Base-by-base conservation (phyloP, 1,140 invertebrate species). In the Drosophila pectinifera region DNA sequence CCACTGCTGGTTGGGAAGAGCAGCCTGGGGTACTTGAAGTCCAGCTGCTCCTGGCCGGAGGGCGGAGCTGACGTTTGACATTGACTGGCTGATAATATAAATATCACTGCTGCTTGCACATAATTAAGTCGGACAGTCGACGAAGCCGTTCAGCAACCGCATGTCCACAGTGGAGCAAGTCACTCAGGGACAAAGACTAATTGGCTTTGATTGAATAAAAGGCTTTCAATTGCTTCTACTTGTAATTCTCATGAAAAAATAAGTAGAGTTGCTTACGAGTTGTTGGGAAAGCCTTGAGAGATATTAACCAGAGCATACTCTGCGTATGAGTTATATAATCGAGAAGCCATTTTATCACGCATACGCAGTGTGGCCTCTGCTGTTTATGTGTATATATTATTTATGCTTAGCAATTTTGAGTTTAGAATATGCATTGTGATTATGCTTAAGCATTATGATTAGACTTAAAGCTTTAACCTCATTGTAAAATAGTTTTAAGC, bases 91-190 rank as follows among this genome's bases (percentile, higher is more conserved):
- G 83, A 86, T 86, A 86, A 89, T 89, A 88, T 83, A 89, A 89
- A 89, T 84, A 89, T 89, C 80, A 89, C 80, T 88, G 84, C 74
- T 89, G 80, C 83, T 88, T 88, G 83, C 83, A 88, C 84, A 88
- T 88, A 88, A 88, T 88, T 88, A 88, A 89, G 75, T 38, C 64
- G 48, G 58, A 63, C 78, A 64, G 65, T 46, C 85, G 77, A 82
- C 82, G 69, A 86, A 59, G 78, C 83, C 73, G 58, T 64, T 46
- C 58, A 72, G 75, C 65, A 61, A 76, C 42, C 74, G 69, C 63
- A 26, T 42, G 57, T 39, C 43, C 38, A 65, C 73, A 31, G 54
- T 68, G 73, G 36, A n/a, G 41, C 55, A 36, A 39, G n/a, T 10
- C 22, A 28, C 28, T 43, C 39, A n/a, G 3, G 16, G 20, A 13